These are phyloP conservation scores for Acipenser oxyrinchus DNA, from an alignment of 2,797 vertebrate genomes.

Conservation along the genomic window DNA sequence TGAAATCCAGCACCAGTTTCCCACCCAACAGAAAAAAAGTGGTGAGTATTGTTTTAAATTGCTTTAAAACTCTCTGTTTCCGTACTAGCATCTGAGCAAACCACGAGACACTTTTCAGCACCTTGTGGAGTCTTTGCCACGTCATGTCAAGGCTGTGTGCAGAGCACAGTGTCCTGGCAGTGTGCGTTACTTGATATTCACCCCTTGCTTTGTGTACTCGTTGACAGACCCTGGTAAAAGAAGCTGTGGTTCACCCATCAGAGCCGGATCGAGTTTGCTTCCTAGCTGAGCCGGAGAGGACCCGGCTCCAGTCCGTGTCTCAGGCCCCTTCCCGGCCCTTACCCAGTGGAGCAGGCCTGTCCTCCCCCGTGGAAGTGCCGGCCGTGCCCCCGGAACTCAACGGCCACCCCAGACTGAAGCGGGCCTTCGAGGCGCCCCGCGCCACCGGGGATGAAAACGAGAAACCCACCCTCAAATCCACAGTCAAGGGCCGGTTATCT, in stretches of 20 bases:
- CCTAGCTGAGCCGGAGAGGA: slow-evolving; percentile 39
- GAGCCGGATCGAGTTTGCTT: slow-evolving; percentile 51
- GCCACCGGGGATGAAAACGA: slow-evolving; percentile 49
- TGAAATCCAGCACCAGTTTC: slow-evolving; percentile 40
- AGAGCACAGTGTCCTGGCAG: not conserved
- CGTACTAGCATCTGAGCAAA: no score
- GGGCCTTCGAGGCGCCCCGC: slow-evolving; percentile 40
- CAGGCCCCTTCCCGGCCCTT: slow-evolving; percentile 31
- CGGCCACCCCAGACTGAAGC: slow-evolving; percentile 39
- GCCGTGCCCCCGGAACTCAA: slow-evolving; percentile 25
- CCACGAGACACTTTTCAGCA: not conserved
- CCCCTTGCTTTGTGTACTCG: slow-evolving; percentile 7
- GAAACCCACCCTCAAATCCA: slow-evolving; percentile 22
- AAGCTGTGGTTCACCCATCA: slow-evolving; percentile 51
- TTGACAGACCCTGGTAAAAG: slow-evolving; percentile 55
- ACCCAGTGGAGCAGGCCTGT: slow-evolving; percentile 32
- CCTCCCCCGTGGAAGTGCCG: slow-evolving; percentile 26
- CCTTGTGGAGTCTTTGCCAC: not conserved
- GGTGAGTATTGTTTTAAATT: slow-evolving; percentile 34
- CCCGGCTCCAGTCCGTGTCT: slow-evolving; percentile 37
- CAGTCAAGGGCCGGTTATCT: slow-evolving; percentile 49
- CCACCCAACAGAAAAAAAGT: slow-evolving; percentile 56
- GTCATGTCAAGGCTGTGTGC: slow-evolving; percentile 1
- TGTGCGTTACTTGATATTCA: not conserved
- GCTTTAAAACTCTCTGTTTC: no score